Percentiles rank a stretch among this genome's conserved stretches.
Conservation (phyloP, 2,888 invertebrate genomes). For the Marasmarcha lunaedactyla region DNA sequence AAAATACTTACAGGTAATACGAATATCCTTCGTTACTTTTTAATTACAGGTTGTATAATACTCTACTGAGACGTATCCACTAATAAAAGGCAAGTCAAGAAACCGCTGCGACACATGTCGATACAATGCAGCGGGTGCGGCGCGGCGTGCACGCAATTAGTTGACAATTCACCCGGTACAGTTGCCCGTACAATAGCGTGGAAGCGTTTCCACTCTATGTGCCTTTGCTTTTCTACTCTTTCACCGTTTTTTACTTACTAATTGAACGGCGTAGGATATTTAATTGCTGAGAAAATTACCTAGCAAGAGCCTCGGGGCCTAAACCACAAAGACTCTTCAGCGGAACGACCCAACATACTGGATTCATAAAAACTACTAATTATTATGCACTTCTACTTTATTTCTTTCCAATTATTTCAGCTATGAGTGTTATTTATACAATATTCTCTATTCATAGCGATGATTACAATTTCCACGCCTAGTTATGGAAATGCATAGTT, state of each 20-base stretch:
- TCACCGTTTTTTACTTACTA: conserved; percentile 52
- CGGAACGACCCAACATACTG: conserved; percentile 25
- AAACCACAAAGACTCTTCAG: conserved; percentile 42
- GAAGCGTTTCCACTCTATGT: conserved; percentile 30
- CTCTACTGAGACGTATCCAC: too few species aligned
- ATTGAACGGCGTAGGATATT: conserved; percentile 50
- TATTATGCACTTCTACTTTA: conserved; percentile 38
- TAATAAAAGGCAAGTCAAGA: not conserved
- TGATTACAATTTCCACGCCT: conserved; percentile 17
- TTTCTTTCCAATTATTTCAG: conserved; percentile 36
- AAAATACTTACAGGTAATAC: too few species aligned
- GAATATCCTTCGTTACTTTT: too few species aligned
- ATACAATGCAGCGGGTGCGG: conserved; percentile 28
- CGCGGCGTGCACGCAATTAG: conserved; percentile 31
- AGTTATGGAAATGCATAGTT: too few species aligned
- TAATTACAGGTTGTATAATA: too few species aligned
- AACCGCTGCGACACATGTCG: conserved; percentile 33
- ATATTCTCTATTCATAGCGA: conserved; percentile 31
- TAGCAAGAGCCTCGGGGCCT: conserved; percentile 37
- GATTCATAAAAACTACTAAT: conserved; percentile 50
- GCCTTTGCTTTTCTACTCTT: conserved; percentile 46
- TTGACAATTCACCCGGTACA: conserved; percentile 33
- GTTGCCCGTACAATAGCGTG: conserved; percentile 25
- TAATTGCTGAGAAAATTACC: conserved; percentile 64
- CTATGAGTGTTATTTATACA: conserved; percentile 29